These are phyloP conservation scores for Subacronicta megacephala DNA, from an alignment of 2,888 invertebrate species.

Conservation along the genomic window DNA sequence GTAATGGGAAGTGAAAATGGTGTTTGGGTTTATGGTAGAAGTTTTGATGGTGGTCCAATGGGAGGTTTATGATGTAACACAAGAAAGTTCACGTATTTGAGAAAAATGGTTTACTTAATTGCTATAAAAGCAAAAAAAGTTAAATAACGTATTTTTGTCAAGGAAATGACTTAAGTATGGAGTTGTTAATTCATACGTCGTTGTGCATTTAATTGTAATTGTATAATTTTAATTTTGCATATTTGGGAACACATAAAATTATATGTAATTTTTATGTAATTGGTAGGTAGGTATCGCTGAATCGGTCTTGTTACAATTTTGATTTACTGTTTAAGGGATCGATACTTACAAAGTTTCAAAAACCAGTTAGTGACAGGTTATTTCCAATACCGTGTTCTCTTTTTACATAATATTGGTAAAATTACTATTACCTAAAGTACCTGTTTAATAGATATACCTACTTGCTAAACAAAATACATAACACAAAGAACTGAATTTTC, in stretches of 20 bases:
- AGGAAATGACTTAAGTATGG: slow-evolving; percentile 54
- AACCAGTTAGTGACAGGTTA: slow-evolving; percentile 4
- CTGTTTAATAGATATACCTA: too few species aligned
- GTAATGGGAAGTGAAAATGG: not conserved
- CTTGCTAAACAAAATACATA: too few species aligned
- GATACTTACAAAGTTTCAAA: slow-evolving; percentile 11
- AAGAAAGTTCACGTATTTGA: slow-evolving; percentile 62
- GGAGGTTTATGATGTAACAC: slow-evolving; percentile 59
- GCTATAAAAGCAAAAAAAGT: slow-evolving; percentile 44
- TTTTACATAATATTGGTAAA: too few species aligned
- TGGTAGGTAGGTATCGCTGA: slow-evolving; percentile 19
- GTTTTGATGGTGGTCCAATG: slow-evolving; percentile 66
- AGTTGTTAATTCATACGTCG: slow-evolving; percentile 34
- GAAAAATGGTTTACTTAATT: slow-evolving; percentile 66
- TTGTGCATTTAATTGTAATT: slow-evolving; percentile 47
- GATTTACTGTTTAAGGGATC: slow-evolving; percentile 28
- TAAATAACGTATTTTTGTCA: slow-evolving; percentile 40
- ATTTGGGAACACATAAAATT: slow-evolving; percentile 43
- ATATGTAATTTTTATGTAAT: slow-evolving; percentile 46
- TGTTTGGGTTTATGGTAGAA: slow-evolving; percentile 17
- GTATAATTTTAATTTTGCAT: slow-evolving; percentile 41
- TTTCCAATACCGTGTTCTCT: not conserved
- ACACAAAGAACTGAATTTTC: too few species aligned
- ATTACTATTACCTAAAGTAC: too few species aligned
- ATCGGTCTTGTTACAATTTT: slow-evolving; percentile 43